Base-by-base conservation (phyloP, 53 echinoderm and acorn worm species). In the Actinopyga echinites region DNA sequence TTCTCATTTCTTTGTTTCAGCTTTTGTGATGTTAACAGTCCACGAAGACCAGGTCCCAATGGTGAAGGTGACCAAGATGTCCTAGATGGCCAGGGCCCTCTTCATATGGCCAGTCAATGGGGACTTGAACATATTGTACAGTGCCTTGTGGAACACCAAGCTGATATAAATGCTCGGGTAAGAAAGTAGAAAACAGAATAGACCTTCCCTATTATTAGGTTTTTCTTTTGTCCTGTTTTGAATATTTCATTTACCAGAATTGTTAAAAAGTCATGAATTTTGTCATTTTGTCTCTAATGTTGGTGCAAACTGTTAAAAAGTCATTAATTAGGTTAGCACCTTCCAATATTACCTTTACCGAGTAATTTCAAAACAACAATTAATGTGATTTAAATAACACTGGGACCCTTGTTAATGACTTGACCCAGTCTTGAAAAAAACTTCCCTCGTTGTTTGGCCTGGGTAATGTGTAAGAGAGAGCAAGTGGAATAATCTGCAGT, bases 161-260 rank as follows among this genome's bases (percentile, higher is more conserved):
- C 92, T 28, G 94, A 99, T 77, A 92, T 99, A 68, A 99, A 99
- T 75, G 99, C 99, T n/a, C 90, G 92, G 94, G 99, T 99, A 79
- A 88, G 80, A 23, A 45, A 26, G 17, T 21, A 62, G n/a, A 22
- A 49, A 5, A 15, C 11, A 5, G 49, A 17, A 49, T 15, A 40
- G 40, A 6, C 1, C 49, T 49, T 49, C 17, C 40, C 11, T 11
- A 55, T 55, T 13, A 55, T 62, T 28, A 12, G 4, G 4, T 13
- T 31, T 30, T 8, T 21, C 3, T 7, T 11, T 62, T 58, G 8
- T n/a, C 3, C 25, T 23, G 4, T 8, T 28, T 24, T 6, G 1
- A 23, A 26, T 62, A 15, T 28, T 12, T 62, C 11, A 25, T 13
- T 28, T 62, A 23, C n/a, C n/a, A n/a, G n/a, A n/a, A n/a, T n/a